Percentiles rank a stretch among this genome's conserved stretches.
Evolutionary conservation across 2,113 vertebrate species (phyloP).

Genomic region (Zosterops borbonicus): DNA sequence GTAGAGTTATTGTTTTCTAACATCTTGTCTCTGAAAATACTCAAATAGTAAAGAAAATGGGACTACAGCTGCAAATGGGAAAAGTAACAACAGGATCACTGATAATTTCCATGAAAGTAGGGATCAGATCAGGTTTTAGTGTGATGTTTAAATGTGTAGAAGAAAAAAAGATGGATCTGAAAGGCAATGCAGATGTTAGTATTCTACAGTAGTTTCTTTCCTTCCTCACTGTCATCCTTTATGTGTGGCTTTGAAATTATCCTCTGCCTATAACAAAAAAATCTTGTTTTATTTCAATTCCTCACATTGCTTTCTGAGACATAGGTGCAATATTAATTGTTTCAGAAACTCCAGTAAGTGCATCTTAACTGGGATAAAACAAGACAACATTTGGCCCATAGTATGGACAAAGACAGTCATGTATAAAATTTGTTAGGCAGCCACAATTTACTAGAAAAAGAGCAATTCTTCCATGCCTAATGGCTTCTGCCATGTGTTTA

Average conservation of each 20-base stretch:
- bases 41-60: not conserved
- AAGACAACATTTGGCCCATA: not conserved
- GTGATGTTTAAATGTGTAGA: not conserved
- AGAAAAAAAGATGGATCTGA: not conserved
- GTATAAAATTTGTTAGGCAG: slow-evolving; percentile 43
- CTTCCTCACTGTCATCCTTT: not conserved
- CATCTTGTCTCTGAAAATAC: not conserved
- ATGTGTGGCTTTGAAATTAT: not conserved
- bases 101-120: not conserved
- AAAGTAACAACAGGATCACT: not conserved
- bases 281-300: not conserved
- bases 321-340: not conserved
- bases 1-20: not conserved
- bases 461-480: slow-evolving; percentile 9
- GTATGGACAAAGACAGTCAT: not conserved
- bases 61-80: not conserved
- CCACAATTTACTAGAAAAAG: slow-evolving; percentile 1
- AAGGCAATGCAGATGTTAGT: not conserved
- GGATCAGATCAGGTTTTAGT: not conserved
- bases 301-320: not conserved
- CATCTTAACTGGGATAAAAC: slow-evolving; percentile 11
- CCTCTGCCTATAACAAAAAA: not conserved
- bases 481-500: slow-evolving; percentile 32
- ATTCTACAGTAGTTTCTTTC: not conserved
- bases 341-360: not conserved